Base-by-base conservation (phyloP, 2,888 invertebrate species). In the Patella caerulea region DNA sequence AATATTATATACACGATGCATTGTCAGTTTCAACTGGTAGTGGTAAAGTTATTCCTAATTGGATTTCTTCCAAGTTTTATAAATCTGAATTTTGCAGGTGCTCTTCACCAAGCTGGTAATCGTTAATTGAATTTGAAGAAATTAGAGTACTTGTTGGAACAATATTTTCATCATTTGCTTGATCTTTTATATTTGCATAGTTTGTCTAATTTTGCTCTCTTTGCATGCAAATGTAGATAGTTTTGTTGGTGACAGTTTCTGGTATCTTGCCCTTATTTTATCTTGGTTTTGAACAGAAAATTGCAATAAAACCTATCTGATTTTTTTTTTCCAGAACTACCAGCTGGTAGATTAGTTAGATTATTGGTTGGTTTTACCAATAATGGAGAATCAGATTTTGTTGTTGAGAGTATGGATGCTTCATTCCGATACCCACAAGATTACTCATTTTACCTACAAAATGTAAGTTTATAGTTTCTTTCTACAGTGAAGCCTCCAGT, bases 381-480 rank as follows among this genome's bases (percentile, higher is more conserved):
- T 93, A 97, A 96, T 90, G 99, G 98, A 73, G 94, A 95, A 79
- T 86, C 88, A 74, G 97, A 98, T 86, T 98, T 98, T 90, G 92
- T 96, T 45, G 94, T 99, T 34, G 98, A 99, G 91, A 95, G 96
- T 9, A 94, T 99, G 90, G 99, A 99, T 89, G 98, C 98, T 0
- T 98, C 99, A 0, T 98, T 99, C 95, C 95, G 98, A 86, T 99
- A 99, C 91, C 98, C 99, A 12, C 96, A 98, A 96, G 99, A 99
- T 93, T 99, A 97, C 93, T 97, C 95, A 85, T 99, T 97, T 93
- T 96, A 96, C 93, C 98, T 99, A 85, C 98, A 99, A 93, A 99
- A 99, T 93, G 93, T 93, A 86, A 86, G 92, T 87, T 12, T 12
- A 5, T 71, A 55, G 52, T 75, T 75, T 75, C 24, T n/a, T 75